Evolutionary conservation across 2,113 vertebrate species (phyloP).

Genomic region (Trinectes maculatus): DNA sequence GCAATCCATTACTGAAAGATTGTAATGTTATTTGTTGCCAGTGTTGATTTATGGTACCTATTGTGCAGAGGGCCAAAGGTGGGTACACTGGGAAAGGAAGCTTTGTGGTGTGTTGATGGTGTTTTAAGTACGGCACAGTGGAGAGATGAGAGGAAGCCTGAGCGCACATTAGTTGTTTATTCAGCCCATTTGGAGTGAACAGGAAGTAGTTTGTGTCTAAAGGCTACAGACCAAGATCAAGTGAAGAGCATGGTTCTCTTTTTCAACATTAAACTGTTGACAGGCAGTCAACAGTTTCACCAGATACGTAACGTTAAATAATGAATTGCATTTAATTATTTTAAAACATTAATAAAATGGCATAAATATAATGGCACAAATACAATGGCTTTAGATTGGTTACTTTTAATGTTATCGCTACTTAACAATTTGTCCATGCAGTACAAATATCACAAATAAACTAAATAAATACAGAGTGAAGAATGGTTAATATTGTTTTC

Average conservation of each 20-base stretch:
- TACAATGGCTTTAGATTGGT: too few relatives aligned
- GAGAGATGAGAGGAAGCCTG: conserved; percentile 31
- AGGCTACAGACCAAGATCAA: conserved; percentile 3
- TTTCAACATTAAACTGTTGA: not conserved
- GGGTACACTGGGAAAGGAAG: conserved; percentile 65
- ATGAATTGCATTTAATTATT: too few relatives aligned
- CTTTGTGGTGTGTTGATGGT: conserved; percentile 64
- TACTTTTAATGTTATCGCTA: not conserved
- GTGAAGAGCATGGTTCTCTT: not conserved
- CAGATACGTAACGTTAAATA: too few relatives aligned
- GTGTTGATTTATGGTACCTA: conserved; percentile 78
- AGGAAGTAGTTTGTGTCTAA: conserved; percentile 9
- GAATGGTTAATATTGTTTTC: too few relatives aligned
- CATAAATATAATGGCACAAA: too few relatives aligned
- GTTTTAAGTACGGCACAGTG: conserved; percentile 61
- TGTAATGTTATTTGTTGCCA: conserved; percentile 79
- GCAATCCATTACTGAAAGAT: conserved; percentile 89
- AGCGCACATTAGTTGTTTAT: conserved; percentile 41
- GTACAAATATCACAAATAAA: too few relatives aligned
- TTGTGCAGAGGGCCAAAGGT: conserved; percentile 66
- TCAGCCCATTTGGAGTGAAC: conserved; percentile 22
- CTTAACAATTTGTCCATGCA: not conserved
- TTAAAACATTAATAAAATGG: too few relatives aligned
- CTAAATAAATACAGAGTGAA: too few relatives aligned
- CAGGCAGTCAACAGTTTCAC: too few relatives aligned